Percentiles rank a stretch among this genome's conserved stretches.
Conservation (phyloP, 2,113 vertebrate species). For the Hyperopisus bebe region DNA sequence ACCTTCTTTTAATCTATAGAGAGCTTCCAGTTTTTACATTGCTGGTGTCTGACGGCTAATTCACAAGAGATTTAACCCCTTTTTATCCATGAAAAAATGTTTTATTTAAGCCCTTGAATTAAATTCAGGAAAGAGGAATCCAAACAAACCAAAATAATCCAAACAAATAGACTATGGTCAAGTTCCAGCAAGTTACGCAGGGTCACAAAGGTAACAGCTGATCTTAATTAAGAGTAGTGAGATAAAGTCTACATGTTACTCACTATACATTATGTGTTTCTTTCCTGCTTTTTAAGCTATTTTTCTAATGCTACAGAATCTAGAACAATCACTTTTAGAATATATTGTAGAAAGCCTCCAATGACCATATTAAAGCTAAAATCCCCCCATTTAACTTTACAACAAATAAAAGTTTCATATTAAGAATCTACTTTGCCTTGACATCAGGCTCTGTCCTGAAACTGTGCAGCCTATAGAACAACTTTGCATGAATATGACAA, state of each 20-base stretch:
- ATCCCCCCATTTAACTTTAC: not conserved
- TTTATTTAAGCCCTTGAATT: not conserved
- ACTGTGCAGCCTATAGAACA: not conserved
- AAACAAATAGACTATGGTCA: not conserved
- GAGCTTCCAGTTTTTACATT: not conserved
- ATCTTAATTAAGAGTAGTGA: not conserved
- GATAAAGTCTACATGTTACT: not conserved
- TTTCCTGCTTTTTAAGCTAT: not conserved
- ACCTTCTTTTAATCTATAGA: not conserved
- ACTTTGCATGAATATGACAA: not conserved
- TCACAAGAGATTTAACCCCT: not conserved
- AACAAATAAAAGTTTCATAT: not conserved
- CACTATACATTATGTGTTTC: not conserved
- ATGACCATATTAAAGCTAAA: not conserved
- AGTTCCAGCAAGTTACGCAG: not conserved
- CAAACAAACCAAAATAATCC: not conserved
- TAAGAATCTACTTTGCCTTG: not conserved
- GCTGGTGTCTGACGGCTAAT: not conserved
- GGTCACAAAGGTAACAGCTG: not conserved
- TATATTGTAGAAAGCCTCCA: not conserved
- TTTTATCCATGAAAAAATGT: not conserved
- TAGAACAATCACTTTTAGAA: not conserved
- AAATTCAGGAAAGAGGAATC: not conserved
- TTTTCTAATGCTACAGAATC: not conserved
- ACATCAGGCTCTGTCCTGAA: not conserved